Evolutionary conservation across 2,113 vertebrate species (phyloP), one percentile per base, ranked within the genome.

Genomic region (Chiloscyllium plagiosum): DNA sequence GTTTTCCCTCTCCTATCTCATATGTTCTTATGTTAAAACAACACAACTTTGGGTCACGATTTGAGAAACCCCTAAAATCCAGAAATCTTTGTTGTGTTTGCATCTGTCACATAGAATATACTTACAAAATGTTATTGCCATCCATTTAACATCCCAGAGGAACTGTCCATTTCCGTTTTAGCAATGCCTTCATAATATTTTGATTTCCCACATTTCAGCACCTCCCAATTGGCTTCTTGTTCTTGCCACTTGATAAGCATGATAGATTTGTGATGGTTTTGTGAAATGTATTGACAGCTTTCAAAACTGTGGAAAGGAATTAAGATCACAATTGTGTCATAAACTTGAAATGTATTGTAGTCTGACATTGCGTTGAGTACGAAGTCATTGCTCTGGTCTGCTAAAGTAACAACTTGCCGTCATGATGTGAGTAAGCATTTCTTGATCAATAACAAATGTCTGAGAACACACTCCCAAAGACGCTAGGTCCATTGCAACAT

Each of bases 391-490:
- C 52, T 90, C 61, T 29, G 17, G 87, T 61, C 29, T 90, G 87
- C 52, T 56, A n/a, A 61, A 33, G 50, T 61, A 61, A 90, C 87
- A 90, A 65, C 52, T 33, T 33, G 87, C 26, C 52, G 33, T 90
- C 29, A 29, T 90, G 87, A 90, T 33, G 87, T 33, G 87, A 89
- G 87, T 61, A 65, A 90, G 24, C 52, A 90, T 90, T 90, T 90
- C 87, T 26, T 61, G 52, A 90, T 61, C 15, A 56, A 65, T 56
- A 61, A 4, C 26, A 89, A 33, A 7, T 66, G 61, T 20, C 37
- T 66, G 89, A 90, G 13, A 61, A 65, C 50, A 90, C 50, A 65
- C 33, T 29, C 3, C 52, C 87, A 89, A 29, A 12, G 52, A 92
- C 1, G 89, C 66, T 37, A 92, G 20, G 89, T 19, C 7, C 3